Conservation (phyloP, 1,140 invertebrate species). For the Tetragnatha versicolor region DNA sequence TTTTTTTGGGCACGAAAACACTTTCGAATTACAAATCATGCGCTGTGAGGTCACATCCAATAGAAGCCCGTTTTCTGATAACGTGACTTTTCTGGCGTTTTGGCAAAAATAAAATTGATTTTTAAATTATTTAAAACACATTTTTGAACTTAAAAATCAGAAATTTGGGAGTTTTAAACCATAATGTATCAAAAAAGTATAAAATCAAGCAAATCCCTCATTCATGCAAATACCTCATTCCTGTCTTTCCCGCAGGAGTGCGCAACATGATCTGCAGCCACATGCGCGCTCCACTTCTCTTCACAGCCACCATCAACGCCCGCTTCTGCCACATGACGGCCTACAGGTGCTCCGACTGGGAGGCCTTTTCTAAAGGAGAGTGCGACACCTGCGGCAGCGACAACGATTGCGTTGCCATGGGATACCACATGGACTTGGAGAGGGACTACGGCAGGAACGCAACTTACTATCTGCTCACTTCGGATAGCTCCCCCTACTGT, state of each 20-base stretch:
- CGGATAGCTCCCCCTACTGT: not conserved
- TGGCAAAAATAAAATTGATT: too few species aligned
- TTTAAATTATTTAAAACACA: too few species aligned
- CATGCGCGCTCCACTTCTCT: conserved; percentile 81
- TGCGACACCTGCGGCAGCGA: conserved; percentile 2
- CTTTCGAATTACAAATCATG: too few species aligned
- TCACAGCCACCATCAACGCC: conserved; percentile 80
- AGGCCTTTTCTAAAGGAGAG: not conserved
- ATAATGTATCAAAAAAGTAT: too few species aligned
- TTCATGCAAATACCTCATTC: too few species aligned
- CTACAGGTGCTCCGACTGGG: conserved; percentile 7
- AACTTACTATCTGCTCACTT: conserved; percentile 14
- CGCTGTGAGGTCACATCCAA: too few species aligned
- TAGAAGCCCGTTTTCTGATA: too few species aligned
- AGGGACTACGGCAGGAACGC: conserved; percentile 18
- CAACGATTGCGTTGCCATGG: not conserved
- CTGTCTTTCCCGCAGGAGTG: conserved; percentile 69
- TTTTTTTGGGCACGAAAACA: too few species aligned
- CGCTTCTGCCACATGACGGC: conserved; percentile 3
- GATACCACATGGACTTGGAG: not conserved
- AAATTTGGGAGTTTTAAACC: too few species aligned
- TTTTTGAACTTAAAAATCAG: too few species aligned
- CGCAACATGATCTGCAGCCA: conserved; percentile 84
- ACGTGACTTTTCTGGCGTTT: too few species aligned
- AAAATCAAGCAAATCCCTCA: too few species aligned